phyloP scores from a whole-genome alignment of 2,888 invertebrate species.

The Stegana nigrithorax region DNA sequence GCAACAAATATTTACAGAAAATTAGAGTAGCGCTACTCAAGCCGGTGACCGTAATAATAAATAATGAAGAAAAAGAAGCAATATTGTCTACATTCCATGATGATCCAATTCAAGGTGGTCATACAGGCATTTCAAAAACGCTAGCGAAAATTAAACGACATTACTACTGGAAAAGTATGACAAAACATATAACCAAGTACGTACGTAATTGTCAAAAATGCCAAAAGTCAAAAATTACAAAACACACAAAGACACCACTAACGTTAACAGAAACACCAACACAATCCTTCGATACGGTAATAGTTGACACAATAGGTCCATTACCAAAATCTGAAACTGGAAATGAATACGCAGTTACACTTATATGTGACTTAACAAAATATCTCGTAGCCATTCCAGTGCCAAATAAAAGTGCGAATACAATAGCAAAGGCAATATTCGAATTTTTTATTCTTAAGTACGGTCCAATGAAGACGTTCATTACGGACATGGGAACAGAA shows the following conservation, averaged over 20 bases:
- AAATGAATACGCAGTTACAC: slow-evolving; percentile 30
- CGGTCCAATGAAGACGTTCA: slow-evolving; percentile 28
- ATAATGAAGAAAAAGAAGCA: slow-evolving; percentile 8
- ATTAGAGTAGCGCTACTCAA: slow-evolving; percentile 23
- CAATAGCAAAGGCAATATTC: slow-evolving; percentile 19
- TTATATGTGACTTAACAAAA: slow-evolving; percentile 35
- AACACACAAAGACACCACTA: slow-evolving; percentile 23
- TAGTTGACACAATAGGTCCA: slow-evolving; percentile 35
- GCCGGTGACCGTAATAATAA: slow-evolving; percentile 14
- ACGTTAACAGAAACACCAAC: slow-evolving; percentile 25
- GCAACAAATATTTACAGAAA: slow-evolving; percentile 14
- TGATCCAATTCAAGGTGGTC: slow-evolving; percentile 21
- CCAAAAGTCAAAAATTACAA: slow-evolving; percentile 26
- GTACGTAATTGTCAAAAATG: slow-evolving; percentile 27
- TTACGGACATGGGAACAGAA: slow-evolving; percentile 30
- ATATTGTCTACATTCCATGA: slow-evolving; percentile 6
- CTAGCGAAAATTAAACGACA: slow-evolving; percentile 25
- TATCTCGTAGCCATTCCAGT: slow-evolving; percentile 35
- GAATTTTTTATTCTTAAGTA: slow-evolving; percentile 24
- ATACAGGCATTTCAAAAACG: slow-evolving; percentile 19
- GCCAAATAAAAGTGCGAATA: slow-evolving; percentile 20
- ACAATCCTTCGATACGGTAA: slow-evolving; percentile 29
- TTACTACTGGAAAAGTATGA: slow-evolving; percentile 28
- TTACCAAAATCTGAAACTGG: slow-evolving; percentile 28
- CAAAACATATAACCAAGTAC: slow-evolving; percentile 22